A percentile compares a stretch with the other conserved stretches of the same genome.
Evolutionary conservation across 35 echinoderm and acorn worm species (phyloP).

Genomic region (Acanthaster planci): DNA sequence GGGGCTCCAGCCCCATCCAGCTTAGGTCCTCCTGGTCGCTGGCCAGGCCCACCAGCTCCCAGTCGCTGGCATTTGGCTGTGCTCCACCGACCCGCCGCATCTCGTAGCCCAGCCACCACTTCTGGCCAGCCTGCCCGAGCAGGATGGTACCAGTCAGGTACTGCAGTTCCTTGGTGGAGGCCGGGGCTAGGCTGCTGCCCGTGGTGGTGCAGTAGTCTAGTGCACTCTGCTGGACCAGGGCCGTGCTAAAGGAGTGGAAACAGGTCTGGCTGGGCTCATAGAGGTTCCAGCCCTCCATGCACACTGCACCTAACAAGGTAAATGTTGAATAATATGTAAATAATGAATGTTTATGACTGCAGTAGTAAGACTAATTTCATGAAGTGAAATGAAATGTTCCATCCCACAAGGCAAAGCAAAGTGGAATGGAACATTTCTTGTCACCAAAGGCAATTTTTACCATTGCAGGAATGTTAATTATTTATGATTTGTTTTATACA

Average conservation of each 20-base stretch:
- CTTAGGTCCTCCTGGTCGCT: not conserved
- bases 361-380: too few species aligned
- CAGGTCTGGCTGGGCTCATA: conserved; percentile 36
- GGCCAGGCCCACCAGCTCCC: not conserved
- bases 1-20: not conserved
- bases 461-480: too few species aligned
- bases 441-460: too few species aligned
- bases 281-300: conserved; percentile 31
- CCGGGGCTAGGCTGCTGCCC: conserved; percentile 32
- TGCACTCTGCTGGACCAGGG: conserved; percentile 35
- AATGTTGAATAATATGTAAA: too few species aligned
- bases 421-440: too few species aligned
- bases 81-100: not conserved
- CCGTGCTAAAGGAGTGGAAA: not conserved
- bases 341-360: too few species aligned
- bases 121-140: not conserved
- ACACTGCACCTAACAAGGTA: not conserved
- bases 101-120: conserved; percentile 4
- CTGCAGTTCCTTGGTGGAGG: conserved; percentile 14
- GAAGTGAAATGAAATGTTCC: too few species aligned
- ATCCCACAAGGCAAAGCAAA: too few species aligned
- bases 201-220: conserved; percentile 36
- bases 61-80: not conserved
- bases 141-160: not conserved
- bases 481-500: too few species aligned